A percentile compares a stretch with the other conserved stretches of the same genome.
These are phyloP conservation scores for Emberiza fucata DNA, from an alignment of 2,113 vertebrate genomes.

Conservation along the genomic window DNA sequence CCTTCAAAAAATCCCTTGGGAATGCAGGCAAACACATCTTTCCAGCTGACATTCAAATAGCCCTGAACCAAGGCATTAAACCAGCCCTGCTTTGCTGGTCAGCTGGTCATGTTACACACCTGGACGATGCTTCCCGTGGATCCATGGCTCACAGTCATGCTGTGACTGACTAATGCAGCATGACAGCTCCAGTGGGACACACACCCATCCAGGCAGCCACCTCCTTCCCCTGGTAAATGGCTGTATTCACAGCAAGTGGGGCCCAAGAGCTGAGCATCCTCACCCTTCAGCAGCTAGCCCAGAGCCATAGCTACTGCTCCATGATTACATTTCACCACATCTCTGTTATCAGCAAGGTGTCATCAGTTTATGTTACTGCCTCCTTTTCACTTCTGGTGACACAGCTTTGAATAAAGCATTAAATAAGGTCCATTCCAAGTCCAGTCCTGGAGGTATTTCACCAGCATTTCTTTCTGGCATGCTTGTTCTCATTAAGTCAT, in stretches of 20 bases:
- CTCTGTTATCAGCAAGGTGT: neutral
- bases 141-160: neutral
- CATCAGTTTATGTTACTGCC: neutral
- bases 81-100: neutral
- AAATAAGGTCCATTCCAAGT: neutral
- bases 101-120: neutral
- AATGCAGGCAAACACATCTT: neutral
- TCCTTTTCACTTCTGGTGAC: neutral
- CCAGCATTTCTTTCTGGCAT: neutral
- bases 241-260: neutral
- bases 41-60: neutral
- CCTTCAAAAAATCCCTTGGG: neutral
- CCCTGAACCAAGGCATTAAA: neutral
- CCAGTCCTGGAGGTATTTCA: neutral
- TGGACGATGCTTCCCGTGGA: rapidly evolving
- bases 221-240: neutral
- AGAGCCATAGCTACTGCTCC: neutral
- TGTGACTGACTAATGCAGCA: neutral
- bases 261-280: neutral
- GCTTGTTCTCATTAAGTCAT: neutral
- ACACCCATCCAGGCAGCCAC: neutral
- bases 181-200: neutral
- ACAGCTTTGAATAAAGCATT: neutral
- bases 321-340: neutral
- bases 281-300: neutral